Conservation (phyloP, 1,140 invertebrate species). For the Mesaphorura yosii region DNA sequence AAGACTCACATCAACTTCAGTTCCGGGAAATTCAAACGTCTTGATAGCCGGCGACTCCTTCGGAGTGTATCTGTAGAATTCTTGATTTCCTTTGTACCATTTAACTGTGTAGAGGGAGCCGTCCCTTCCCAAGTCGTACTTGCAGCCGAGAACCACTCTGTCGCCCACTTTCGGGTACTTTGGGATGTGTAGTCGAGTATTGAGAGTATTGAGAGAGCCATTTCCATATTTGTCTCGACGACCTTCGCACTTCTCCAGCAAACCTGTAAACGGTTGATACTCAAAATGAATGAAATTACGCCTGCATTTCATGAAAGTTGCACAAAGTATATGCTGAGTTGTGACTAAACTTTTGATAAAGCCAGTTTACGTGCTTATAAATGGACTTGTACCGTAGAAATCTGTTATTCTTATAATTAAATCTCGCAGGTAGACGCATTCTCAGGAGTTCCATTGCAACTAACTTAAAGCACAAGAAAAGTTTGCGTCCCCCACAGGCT, state of each 20-base stretch:
- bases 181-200: constrained; percentile 39
- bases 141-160: constrained; percentile 57
- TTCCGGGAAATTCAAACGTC: constrained; percentile 44
- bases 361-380: too few species aligned
- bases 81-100: constrained; percentile 63
- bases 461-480: too few species aligned
- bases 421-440: too few species aligned
- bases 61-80: constrained; percentile 51
- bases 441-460: too few species aligned
- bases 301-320: too few species aligned
- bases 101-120: constrained; percentile 65
- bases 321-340: too few species aligned
- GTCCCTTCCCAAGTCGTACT: constrained; percentile 63
- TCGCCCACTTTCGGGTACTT: constrained; percentile 55
- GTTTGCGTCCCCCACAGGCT: too few species aligned
- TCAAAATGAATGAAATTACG: too few species aligned
- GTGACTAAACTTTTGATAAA: too few species aligned
- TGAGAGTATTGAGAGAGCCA: too few species aligned
- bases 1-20: constrained; percentile 48
- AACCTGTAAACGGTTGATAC: background rate
- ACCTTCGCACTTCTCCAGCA: constrained; percentile 13
- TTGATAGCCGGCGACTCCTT: constrained; percentile 44
- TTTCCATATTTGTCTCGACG: constrained; percentile 2
- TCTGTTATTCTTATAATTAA: too few species aligned
- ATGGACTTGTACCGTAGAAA: too few species aligned